Evolutionary conservation across 1,140 invertebrate species (phyloP), one percentile per base, ranked within the genome.

Genomic region (Coptotermes formosanus): DNA sequence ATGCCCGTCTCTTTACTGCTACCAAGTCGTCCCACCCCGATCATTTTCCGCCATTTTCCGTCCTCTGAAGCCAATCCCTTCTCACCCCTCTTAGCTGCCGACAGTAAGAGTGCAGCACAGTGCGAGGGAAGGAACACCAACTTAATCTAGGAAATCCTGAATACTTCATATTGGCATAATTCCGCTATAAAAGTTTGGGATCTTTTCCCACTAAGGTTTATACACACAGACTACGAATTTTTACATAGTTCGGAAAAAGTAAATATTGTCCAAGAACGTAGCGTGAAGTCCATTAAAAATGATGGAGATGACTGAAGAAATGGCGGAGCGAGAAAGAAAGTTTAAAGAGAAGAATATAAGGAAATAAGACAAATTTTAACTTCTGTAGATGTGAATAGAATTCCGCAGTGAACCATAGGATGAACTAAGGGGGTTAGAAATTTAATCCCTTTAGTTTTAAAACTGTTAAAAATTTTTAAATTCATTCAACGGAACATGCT

Each of bases 111-210:
- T n/a, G 55, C 52, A 85, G 45, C 55, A 2, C 43, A 12, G 38
- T 83, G 82, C 44, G 30, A 86, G 75, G 85, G 86, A 84, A 87
- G 86, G 87, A 87, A 87, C 84, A 86, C 82, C 84, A 87, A 85
- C 85, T 87, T 86, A 87, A 87, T 87, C 82, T 87, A 86, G 87
- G 87, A 87, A 81, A 87, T 87, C 87, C 87, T 87, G 87, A 82
- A 83, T 86, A 86, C 85, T 87, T 86, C 87, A 86, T 87, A 87
- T 87, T 86, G 87, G 87, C 85, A 87, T 87, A 87, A 87, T 87
- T 87, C 85, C 16, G 81, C 87, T 86, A 87, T 87, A 87, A 87
- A 87, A 86, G 83, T 83, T 82, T 25, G 21, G 75, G 38, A 55
- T n/a, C 85, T 69, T 59, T 85, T 84, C 32, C 82, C 52, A n/a